Evolutionary conservation across 2,797 vertebrate species (phyloP).

Genomic region (Nannoperca australis): DNA sequence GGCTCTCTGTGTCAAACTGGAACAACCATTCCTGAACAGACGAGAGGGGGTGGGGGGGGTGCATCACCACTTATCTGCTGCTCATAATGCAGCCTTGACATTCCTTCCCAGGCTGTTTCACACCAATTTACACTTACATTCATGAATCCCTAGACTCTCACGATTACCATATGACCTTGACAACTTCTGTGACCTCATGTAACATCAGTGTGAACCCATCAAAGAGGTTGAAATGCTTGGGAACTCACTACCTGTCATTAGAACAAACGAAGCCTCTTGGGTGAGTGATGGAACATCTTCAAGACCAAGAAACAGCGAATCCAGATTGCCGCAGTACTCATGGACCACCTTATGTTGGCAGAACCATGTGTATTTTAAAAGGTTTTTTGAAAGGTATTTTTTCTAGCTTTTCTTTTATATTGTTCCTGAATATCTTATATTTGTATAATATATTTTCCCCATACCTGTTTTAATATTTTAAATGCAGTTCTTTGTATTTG

Average conservation of each 20-base stretch:
- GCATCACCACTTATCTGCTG: constrained; percentile 9
- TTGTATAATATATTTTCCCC: not conserved
- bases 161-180: constrained; percentile 8
- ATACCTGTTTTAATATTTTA: not conserved
- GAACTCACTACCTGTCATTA: not conserved
- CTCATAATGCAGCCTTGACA: constrained; percentile 4
- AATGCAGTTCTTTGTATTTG: not conserved
- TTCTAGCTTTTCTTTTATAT: not conserved
- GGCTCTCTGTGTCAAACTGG: constrained; percentile 19
- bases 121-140: constrained; percentile 25
- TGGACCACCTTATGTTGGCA: not conserved
- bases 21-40: constrained; percentile 22
- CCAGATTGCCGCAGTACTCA: not conserved
- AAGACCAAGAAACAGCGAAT: not conserved
- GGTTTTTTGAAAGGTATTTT: no score
- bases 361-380: not conserved
- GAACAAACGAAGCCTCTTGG: constrained; percentile 10
- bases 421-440: not conserved
- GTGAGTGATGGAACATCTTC: constrained; percentile 2
- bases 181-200: constrained; percentile 10
- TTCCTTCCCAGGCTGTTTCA: constrained; percentile 24
- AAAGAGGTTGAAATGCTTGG: constrained; percentile 11
- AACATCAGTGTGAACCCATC: not conserved
- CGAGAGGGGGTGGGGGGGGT: not conserved
- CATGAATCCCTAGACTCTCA: constrained; percentile 8